phyloP scores from a whole-genome alignment of 2,797 vertebrate genomes.

The Masticophis lateralis region DNA sequence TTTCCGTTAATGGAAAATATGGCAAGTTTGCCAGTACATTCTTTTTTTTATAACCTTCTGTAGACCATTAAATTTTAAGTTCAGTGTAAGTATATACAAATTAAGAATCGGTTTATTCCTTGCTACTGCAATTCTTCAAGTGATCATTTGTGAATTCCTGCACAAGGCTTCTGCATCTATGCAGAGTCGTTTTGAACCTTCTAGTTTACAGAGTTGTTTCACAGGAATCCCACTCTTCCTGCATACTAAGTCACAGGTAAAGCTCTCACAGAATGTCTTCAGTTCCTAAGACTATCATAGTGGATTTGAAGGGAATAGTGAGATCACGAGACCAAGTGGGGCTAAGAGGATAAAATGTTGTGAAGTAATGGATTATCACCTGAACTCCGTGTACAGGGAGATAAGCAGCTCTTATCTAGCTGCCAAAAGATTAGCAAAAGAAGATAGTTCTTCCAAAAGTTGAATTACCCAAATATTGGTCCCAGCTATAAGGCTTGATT shows the following conservation, averaged over 20 bases:
- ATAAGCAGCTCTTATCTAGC: not conserved
- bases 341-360: not conserved
- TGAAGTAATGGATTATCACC: not conserved
- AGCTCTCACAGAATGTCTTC: not conserved
- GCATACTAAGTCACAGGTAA: not conserved
- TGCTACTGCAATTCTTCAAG: not conserved
- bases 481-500: not conserved
- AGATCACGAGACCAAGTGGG: not conserved
- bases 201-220: not conserved
- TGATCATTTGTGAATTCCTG: not conserved
- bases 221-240: not conserved
- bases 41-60: not conserved
- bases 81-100: not conserved
- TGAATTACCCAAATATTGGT: not conserved
- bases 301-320: not conserved
- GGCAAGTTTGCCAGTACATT: not conserved
- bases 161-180: not conserved
- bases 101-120: not conserved
- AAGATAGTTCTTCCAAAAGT: not conserved
- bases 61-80: not conserved
- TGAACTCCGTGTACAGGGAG: not conserved
- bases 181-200: not conserved
- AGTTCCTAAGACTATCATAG: not conserved
- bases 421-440: not conserved
- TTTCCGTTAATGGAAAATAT: not conserved